A percentile compares a stretch with the other conserved stretches of the same genome.
phyloP scores from a whole-genome alignment of 64 coral and sea anemone genomes.

The Montipora cactus region DNA sequence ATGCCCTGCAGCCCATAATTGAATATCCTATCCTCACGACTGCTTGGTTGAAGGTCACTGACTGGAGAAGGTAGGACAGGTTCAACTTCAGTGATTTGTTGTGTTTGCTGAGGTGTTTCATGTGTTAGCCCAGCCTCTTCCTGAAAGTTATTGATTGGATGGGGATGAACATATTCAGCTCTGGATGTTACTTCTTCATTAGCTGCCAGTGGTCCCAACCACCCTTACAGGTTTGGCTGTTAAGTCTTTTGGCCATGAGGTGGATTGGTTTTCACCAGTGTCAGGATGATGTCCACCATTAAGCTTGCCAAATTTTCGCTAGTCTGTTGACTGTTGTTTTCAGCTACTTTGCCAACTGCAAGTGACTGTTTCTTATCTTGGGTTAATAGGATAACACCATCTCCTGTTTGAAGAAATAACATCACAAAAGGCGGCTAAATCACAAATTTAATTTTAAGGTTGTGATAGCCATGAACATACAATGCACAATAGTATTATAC shows the following conservation, averaged over 20 bases:
- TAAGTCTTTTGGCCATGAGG: no score
- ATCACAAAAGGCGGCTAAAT: no score
- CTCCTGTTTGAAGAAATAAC: background rate
- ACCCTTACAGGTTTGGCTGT: no score
- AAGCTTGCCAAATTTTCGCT: no score
- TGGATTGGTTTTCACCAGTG: no score
- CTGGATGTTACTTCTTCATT: no score
- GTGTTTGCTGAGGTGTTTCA: background rate
- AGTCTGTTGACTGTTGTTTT: background rate
- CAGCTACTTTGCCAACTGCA: background rate
- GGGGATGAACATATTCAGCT: background rate
- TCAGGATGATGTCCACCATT: no score
- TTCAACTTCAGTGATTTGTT: background rate
- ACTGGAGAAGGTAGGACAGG: slow-evolving; percentile 2
- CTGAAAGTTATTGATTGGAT: background rate
- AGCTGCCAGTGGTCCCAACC: no score
- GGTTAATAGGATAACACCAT: background rate
- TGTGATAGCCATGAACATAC: no score
- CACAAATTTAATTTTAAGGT: no score
- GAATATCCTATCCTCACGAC: background rate
- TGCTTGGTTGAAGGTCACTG: background rate
- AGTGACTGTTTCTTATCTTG: background rate
- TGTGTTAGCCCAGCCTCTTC: background rate
- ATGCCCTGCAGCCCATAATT: slow-evolving; percentile 5
- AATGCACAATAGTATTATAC: no score